phyloP scores from a whole-genome alignment of 2,113 vertebrate genomes.

The Raja brachyura region DNA sequence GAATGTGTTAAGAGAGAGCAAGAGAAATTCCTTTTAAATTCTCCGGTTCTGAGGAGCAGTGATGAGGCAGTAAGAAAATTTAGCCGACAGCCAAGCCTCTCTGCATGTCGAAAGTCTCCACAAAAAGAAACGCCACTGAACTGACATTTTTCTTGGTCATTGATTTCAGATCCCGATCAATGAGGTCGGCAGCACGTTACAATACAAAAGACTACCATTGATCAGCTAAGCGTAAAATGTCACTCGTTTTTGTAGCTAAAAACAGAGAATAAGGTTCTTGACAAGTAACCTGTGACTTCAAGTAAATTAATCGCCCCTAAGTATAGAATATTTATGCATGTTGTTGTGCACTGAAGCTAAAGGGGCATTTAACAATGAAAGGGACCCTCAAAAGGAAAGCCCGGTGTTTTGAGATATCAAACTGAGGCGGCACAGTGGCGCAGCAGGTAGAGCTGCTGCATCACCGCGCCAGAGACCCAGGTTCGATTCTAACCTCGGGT shows the following conservation, averaged over 20 bases:
- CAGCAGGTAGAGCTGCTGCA: too few species aligned
- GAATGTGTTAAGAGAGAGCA: slow-evolving; percentile 30
- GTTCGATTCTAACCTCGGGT: too few species aligned
- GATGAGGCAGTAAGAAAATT: slow-evolving; percentile 7
- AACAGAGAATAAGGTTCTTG: slow-evolving; percentile 1
- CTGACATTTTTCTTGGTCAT: not conserved
- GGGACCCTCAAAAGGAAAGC: not conserved
- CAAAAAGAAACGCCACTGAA: not conserved
- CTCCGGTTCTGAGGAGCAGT: not conserved
- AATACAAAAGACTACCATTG: not conserved
- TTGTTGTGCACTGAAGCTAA: too few species aligned
- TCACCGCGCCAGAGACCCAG: too few species aligned
- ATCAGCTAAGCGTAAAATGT: slow-evolving; percentile 20
- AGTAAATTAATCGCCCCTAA: not conserved
- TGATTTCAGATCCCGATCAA: slow-evolving; percentile 19
- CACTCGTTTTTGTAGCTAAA: slow-evolving; percentile 14
- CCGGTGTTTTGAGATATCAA: not conserved
- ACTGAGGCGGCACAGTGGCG: too few species aligned
- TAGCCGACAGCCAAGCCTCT: not conserved
- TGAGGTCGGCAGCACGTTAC: not conserved
- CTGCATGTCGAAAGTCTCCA: not conserved
- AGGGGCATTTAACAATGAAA: not conserved
- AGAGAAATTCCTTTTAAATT: slow-evolving; percentile 32
- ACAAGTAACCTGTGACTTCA: not conserved
- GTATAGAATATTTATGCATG: not conserved